A percentile compares a stretch with the other conserved stretches of the same genome.
phyloP scores from a whole-genome alignment of 2,888 invertebrate species.

The Meta bourneti region DNA sequence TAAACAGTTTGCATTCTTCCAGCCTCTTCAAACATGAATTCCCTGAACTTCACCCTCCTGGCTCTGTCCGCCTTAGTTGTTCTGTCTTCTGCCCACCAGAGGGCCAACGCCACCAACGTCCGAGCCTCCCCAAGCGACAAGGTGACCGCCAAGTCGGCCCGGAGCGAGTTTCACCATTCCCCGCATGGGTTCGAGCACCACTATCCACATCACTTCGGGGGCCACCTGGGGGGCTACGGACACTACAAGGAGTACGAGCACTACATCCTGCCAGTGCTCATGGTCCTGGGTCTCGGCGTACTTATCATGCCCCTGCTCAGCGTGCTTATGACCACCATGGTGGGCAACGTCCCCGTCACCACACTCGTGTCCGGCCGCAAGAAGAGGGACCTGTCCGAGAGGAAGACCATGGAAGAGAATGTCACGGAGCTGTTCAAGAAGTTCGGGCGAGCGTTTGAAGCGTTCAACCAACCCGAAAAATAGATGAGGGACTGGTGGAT shows the following conservation, averaged over 20 bases:
- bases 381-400: slow-evolving; percentile 15
- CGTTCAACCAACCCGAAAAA: slow-evolving; percentile 26
- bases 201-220: slow-evolving; percentile 5
- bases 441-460: slow-evolving; percentile 57
- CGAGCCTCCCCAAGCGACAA: slow-evolving; percentile 24
- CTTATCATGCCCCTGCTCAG: slow-evolving; percentile 77
- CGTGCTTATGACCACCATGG: slow-evolving; percentile 77
- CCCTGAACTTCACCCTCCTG: slow-evolving; percentile 6
- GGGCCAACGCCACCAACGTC: slow-evolving; percentile 1
- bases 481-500: background rate
- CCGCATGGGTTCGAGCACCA: slow-evolving; percentile 39
- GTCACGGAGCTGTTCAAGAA: slow-evolving; percentile 50
- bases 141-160: slow-evolving; percentile 68
- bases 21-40: slow-evolving; percentile 27
- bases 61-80: background rate
- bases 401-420: background rate
- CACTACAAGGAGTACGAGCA: slow-evolving; percentile 74
- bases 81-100: background rate
- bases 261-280: slow-evolving; percentile 75
- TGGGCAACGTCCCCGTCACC: slow-evolving; percentile 73
- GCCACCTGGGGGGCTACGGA: slow-evolving; percentile 4
- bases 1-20: background rate
- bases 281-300: slow-evolving; percentile 77
- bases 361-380: slow-evolving; percentile 69
- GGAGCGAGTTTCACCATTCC: slow-evolving; percentile 53